phyloP scores from a whole-genome alignment of 2,113 vertebrate species.

The Copsychus sechellarum region DNA sequence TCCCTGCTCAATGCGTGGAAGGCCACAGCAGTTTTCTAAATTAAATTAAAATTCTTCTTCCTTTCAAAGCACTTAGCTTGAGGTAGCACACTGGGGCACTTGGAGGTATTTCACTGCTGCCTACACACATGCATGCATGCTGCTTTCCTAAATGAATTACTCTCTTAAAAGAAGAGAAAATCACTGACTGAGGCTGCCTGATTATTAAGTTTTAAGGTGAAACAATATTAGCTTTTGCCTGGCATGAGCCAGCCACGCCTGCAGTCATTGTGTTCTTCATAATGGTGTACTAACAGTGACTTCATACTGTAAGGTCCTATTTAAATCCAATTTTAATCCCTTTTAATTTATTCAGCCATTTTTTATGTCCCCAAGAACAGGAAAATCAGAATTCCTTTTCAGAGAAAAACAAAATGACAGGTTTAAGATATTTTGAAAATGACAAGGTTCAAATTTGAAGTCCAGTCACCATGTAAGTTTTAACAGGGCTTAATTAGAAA shows the following conservation, averaged over 20 bases:
- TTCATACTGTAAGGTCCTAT: neutral
- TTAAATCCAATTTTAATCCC: slow-evolving; percentile 4
- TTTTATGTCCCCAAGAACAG: neutral
- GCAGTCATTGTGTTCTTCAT: neutral
- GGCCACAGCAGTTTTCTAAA: neutral
- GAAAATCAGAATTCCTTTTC: neutral
- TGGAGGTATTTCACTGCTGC: slow-evolving; percentile 7
- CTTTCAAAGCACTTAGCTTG: slow-evolving; percentile 42
- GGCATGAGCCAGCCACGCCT: neutral
- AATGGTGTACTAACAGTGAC: neutral
- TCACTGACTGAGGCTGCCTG: neutral
- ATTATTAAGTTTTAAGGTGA: slow-evolving; percentile 50
- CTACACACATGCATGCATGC: neutral
- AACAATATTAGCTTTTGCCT: slow-evolving; percentile 25
- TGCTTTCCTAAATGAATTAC: slow-evolving; percentile 52
- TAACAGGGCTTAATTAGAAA: neutral
- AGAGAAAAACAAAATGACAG: neutral
- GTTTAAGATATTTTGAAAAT: neutral
- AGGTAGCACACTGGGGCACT: slow-evolving; percentile 2
- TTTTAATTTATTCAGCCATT: slow-evolving; percentile 3
- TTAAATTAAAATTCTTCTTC: slow-evolving; percentile 46
- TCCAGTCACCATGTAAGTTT: neutral
- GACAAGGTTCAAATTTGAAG: neutral
- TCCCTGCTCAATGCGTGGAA: accelerated
- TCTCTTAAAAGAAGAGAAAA: slow-evolving; percentile 21